Evolutionary conservation across 2,888 invertebrate genomes (phyloP).

Genomic region (Plagodis dolabraria): DNA sequence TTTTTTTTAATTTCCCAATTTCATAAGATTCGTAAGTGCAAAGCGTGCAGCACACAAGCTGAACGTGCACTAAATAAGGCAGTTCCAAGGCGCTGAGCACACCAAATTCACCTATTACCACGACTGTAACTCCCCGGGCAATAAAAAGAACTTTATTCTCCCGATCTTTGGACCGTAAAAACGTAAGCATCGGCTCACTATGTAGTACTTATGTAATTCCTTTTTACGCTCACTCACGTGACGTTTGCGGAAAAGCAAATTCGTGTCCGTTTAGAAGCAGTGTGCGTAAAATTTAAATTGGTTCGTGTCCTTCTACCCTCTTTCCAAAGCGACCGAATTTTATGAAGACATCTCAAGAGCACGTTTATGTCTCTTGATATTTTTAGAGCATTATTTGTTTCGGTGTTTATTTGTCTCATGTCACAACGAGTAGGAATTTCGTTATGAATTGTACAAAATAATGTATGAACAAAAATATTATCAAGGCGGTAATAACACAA

Average conservation of each 20-base stretch:
- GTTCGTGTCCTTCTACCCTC: slow-evolving; percentile 42
- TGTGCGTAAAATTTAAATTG: slow-evolving; percentile 58
- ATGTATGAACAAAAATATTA: too few relatives aligned
- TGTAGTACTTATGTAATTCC: slow-evolving; percentile 71
- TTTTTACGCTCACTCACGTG: slow-evolving; percentile 61
- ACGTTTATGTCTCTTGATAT: too few relatives aligned
- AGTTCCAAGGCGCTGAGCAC: slow-evolving; percentile 52
- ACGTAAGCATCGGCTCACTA: slow-evolving; percentile 70
- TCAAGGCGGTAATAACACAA: too few relatives aligned
- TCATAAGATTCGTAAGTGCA: slow-evolving; percentile 6
- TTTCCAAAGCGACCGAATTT: slow-evolving; percentile 37
- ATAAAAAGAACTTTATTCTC: slow-evolving; percentile 75
- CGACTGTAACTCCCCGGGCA: slow-evolving; percentile 65
- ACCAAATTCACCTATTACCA: slow-evolving; percentile 65
- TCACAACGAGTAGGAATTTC: too few relatives aligned
- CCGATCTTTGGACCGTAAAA: slow-evolving; percentile 69
- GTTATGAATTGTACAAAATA: too few relatives aligned
- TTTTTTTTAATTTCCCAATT: too few relatives aligned
- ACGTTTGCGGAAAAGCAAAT: slow-evolving; percentile 55
- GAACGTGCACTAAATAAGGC: slow-evolving; percentile 20
- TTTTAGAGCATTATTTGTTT: too few relatives aligned
- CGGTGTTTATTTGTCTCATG: too few relatives aligned
- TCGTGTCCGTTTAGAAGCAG: slow-evolving; percentile 33
- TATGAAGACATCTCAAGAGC: slow-evolving; percentile 19
- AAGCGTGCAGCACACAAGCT: slow-evolving; percentile 4